A percentile compares a stretch with the other conserved stretches of the same genome.
These are phyloP conservation scores for Ganaspis brasiliensis DNA, from an alignment of 2,888 invertebrate species.

Conservation along the genomic window DNA sequence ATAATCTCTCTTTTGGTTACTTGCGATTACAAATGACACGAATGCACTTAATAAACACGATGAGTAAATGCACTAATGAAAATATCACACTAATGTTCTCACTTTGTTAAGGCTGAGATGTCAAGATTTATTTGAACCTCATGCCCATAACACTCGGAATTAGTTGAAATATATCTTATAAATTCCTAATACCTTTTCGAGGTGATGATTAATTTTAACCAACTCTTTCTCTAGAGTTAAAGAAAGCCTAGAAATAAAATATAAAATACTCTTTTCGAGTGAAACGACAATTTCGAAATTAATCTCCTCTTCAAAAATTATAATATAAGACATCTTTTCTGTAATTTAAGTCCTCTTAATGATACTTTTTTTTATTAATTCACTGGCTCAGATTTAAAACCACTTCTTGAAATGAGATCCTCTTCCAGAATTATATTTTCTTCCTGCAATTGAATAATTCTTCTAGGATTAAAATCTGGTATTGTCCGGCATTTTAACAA, in stretches of 20 bases:
- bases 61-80: conserved; percentile 36
- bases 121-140: neutral
- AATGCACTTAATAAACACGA: conserved; percentile 16
- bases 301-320: too few species aligned
- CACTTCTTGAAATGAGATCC: neutral
- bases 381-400: neutral
- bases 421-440: neutral
- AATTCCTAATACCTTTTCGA: too few species aligned
- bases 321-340: too few species aligned
- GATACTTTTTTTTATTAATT: neutral
- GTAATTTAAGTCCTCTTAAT: neutral
- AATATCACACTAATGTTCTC: conserved; percentile 41
- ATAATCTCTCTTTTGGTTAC: conserved; percentile 17
- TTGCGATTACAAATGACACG: conserved; percentile 3
- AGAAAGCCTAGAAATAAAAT: too few species aligned
- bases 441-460: too few species aligned
- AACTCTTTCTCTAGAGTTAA: too few species aligned
- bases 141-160: neutral
- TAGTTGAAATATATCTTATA: neutral
- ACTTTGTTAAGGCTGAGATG: neutral
- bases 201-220: too few species aligned
- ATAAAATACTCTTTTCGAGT: too few species aligned
- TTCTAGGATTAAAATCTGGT: conserved; percentile 85
- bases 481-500: conserved; percentile 92
- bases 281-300: too few species aligned